A percentile compares a stretch with the other conserved stretches of the same genome.
Evolutionary conservation across 2,888 invertebrate genomes (phyloP).

Genomic region (Drymonia ruficornis): DNA sequence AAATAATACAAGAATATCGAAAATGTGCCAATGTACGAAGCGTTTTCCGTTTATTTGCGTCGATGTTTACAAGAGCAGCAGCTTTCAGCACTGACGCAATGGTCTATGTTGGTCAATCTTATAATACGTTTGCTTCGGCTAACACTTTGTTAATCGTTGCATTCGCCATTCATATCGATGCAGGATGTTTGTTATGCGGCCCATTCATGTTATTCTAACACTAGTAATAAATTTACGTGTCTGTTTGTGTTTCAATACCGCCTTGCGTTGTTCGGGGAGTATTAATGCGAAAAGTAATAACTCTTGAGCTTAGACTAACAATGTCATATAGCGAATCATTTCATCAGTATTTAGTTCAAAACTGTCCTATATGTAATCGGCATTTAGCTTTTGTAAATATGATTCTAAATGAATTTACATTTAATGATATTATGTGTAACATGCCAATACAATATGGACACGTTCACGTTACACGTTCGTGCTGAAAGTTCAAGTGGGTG

Average conservation of each 20-base stretch:
- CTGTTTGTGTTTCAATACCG: neutral
- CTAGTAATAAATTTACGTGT: neutral
- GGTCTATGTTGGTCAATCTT: constrained; percentile 47
- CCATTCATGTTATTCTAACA: constrained; percentile 5
- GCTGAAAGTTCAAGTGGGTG: constrained; percentile 62
- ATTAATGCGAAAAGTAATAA: neutral
- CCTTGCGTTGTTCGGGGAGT: neutral
- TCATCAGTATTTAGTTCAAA: too few species aligned
- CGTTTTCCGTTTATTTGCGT: constrained; percentile 73
- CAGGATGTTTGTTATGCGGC: neutral
- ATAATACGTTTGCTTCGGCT: constrained; percentile 26
- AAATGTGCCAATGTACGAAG: constrained; percentile 63
- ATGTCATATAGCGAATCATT: too few species aligned
- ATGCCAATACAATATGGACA: constrained; percentile 13
- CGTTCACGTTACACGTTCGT: constrained; percentile 29
- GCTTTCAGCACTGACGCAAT: constrained; percentile 73
- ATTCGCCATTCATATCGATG: constrained; percentile 10
- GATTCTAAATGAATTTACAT: too few species aligned
- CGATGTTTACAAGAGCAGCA: constrained; percentile 70
- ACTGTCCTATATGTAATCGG: too few species aligned
- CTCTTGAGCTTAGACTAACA: neutral
- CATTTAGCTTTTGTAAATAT: too few species aligned
- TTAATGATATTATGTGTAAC: neutral
- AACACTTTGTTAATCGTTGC: constrained; percentile 8
- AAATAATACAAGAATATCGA: constrained; percentile 23